Base-by-base conservation (phyloP, 1,140 invertebrate species). In the Drosophila athabasca region DNA sequence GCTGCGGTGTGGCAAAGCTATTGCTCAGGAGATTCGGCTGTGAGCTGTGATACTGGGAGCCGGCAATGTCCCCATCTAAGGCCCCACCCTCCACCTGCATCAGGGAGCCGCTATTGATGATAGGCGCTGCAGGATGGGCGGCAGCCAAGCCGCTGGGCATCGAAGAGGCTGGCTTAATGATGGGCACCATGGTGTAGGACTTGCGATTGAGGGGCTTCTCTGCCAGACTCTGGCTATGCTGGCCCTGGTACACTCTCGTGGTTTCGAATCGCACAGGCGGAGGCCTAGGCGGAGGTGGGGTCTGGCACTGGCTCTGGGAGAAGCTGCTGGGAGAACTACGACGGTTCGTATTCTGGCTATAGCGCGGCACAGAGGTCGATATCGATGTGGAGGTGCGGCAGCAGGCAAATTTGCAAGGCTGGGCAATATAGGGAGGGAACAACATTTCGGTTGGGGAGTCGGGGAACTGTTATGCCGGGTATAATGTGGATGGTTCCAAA, bases 401-500 rank as follows among this genome's bases (percentile, higher is more conserved):
- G 65, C 90, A 91, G 54, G 90, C 76, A 51, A 91, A 76, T 71
- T 91, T 81, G 72, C 90, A 91, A 22, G 90, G 90, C 24, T 83
- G 90, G 62, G 90, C 90, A 45, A 91, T 91, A 54, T 91, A 90
- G 43, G 90, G 90, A 15, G 90, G 90, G 78, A 91, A 91, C 62
- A 91, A 68, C 90, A 91, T 90, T 91, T 91, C 90, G 69, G 72
- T 88, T 57, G 90, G 88, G 73, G 90, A 89, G 57, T 91, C 90
- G 73, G 90, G 88, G 58, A 91, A 77, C 90, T 91, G 62, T 68
- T 72, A 67, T 17, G 43, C 17, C 13, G 19, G 26, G 26, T 19
- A 39, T 39, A 39, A 39, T 39, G 35, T 39, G 35, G 9, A 39
- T 11, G 31, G 9, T 11, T 35, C 31, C 31, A 11, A 9, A 35